Evolutionary conservation across 1,140 invertebrate genomes (phyloP), one percentile per base, ranked within the genome.

Genomic region (Tetraneura akinire): DNA sequence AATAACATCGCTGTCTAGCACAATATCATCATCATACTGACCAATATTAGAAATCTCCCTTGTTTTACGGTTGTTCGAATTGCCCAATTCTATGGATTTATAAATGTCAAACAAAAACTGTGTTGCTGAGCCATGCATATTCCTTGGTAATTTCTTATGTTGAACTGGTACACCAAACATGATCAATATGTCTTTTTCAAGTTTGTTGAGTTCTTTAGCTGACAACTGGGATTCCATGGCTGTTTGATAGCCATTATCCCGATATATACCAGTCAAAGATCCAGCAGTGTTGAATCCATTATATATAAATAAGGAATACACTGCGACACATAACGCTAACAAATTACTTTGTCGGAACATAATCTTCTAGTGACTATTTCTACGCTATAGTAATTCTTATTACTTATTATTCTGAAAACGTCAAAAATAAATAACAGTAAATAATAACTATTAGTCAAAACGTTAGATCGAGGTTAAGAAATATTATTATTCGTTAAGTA

Each of bases 191-290:
- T 97, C 94, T 83, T 94, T 89, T 84, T 96, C 93, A 29, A 96
- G 91, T 83, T 95, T 91, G 80, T 90, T 88, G 83, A 92, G 92
- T 84, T 96, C 94, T 66, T 90, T 87, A 53, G 89, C 88, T 18
- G 90, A 91, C 83, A 96, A 89, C 45, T 89, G 86, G 80, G 91
- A 88, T 83, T 95, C 91, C 81, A 95, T 91, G 55, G 95, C 86
- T 8, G 94, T 96, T 84, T 96, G 94, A 86, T 95, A 93, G n/a
- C 94, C 94, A 88, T 96, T 96, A 85, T 96, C 95, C 37, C 93
- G 88, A 83, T 95, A 96, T 74, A 95, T 87, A 16, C 92, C 93
- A 51, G 90, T 90, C 57, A 88, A 85, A 29, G 86, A 45, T 62
- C 23, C 55, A 16, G 45, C 60, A 16, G 3, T 37, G 3, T 3